Conservation (phyloP, 2,888 invertebrate species). For the Drosophila maculinotata region DNA sequence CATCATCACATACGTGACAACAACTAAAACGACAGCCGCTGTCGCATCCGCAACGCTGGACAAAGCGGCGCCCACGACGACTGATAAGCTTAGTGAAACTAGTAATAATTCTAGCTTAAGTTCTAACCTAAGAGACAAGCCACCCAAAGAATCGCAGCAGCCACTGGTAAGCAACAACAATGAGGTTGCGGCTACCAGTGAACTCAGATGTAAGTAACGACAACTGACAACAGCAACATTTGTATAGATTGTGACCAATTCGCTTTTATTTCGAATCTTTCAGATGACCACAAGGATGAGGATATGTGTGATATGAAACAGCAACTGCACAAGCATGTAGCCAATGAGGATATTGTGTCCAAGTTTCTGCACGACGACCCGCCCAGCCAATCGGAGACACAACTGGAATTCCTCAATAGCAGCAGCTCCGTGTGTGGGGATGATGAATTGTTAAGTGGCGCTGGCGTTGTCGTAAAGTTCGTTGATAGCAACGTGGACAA, state of each 20-base stretch:
- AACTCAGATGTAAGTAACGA: constrained; percentile 30
- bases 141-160: constrained; percentile 47
- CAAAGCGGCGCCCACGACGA: constrained; percentile 63
- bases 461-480: not conserved
- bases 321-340: constrained; percentile 43
- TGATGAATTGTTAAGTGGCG: constrained; percentile 52
- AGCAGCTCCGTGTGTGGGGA: constrained; percentile 81
- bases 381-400: constrained; percentile 49
- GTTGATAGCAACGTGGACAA: not conserved
- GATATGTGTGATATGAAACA: not conserved
- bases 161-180: constrained; percentile 36
- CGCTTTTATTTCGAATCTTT: not conserved
- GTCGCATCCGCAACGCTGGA: constrained; percentile 41
- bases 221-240: not conserved
- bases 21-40: constrained; percentile 52
- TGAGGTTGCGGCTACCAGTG: constrained; percentile 18
- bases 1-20: constrained; percentile 46
- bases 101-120: constrained; percentile 77
- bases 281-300: constrained; percentile 35
- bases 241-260: not conserved
- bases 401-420: constrained; percentile 81
- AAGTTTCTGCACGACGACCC: not conserved
- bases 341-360: constrained; percentile 8
- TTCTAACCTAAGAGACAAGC: constrained; percentile 73
- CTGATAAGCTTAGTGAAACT: constrained; percentile 82